phyloP scores from a whole-genome alignment of 2,113 vertebrate species.

The Chlamydotis undulata region DNA sequence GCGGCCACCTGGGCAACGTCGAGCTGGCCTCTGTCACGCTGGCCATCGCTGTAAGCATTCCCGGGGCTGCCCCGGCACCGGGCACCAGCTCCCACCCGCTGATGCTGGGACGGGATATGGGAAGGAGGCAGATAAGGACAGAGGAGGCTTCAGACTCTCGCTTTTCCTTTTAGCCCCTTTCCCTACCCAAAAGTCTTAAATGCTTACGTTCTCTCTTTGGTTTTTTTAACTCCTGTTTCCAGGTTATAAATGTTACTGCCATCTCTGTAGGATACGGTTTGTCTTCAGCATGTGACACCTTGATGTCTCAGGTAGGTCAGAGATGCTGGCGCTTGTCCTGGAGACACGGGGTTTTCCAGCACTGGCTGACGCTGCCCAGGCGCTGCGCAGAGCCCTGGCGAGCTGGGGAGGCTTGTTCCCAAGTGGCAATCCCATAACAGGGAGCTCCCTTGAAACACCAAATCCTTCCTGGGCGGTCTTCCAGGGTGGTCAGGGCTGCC shows the following conservation, averaged over 20 bases:
- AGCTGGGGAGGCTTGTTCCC: not conserved
- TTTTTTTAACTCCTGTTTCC: not conserved
- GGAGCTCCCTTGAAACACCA: not conserved
- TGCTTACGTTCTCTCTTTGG: not conserved
- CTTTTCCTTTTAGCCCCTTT: not conserved
- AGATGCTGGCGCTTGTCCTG: not conserved
- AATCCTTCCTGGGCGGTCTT: not conserved
- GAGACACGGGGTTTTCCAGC: not conserved
- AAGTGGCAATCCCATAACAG: not conserved
- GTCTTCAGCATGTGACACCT: constrained; percentile 74
- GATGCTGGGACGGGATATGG: accelerated
- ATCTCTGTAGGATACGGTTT: constrained; percentile 72
- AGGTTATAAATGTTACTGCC: constrained; percentile 77
- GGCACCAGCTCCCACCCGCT: not conserved
- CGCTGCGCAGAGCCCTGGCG: accelerated
- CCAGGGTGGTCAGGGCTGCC: not conserved
- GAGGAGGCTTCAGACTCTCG: not conserved
- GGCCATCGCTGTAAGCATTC: constrained; percentile 71
- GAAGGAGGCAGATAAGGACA: not conserved
- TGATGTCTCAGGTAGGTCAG: constrained; percentile 78
- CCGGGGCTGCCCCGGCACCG: accelerated
- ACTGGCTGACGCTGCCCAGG: not conserved
- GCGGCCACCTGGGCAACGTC: constrained; percentile 77
- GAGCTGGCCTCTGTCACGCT: constrained; percentile 75
- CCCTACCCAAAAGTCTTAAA: not conserved